Base-by-base conservation (phyloP, 2,888 invertebrate species). In the Meta bourneti region DNA sequence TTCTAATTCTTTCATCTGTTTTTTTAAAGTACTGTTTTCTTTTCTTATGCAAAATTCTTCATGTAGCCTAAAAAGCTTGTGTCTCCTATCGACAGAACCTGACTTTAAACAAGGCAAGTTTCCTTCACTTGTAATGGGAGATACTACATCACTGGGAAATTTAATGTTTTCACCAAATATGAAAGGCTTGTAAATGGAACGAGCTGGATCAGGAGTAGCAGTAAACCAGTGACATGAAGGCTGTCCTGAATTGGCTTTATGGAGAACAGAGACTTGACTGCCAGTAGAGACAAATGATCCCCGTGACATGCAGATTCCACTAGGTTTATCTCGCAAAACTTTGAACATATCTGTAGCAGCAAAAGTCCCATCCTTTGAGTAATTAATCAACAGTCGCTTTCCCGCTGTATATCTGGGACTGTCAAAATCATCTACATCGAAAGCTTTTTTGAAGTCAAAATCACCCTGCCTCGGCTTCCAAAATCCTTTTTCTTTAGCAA, bases 181-280 rank as follows among this genome's bases (percentile, higher is more conserved):
- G 92, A 97, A 98, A 5, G 97, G 97, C 95, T 98, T 98, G 95
- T 97, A 98, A 52, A 97, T 96, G 0, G 97, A 97, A 93, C 96
- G 95, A 86, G 96, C 95, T 0, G 97, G 97, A 95, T 97, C 97
- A 0, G 97, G 97, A 0, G 97, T 98, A 0, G 96, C 97, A 0
- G 97, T 98, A 94, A 98, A 97, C 97, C 97, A 98, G 94, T 97
- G 97, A 80, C 97, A 96, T 93, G 96, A 96, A 7, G 96, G 96
- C 72, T 96, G 95, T 8, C 94, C 93, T 71, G 94, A 94, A 8
- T 93, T 94, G 49, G 93, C 75, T 8, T 94, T 94, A 20, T 94
- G 49, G 71, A 97, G 94, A 13, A 96, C 96, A 0, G 97, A 97
- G 7, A 97, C 96, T 85, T 93, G 93, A 81, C 93, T 93, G 8